phyloP scores from a whole-genome alignment of 2,797 vertebrate species.

The Chloroceryle amazona region DNA sequence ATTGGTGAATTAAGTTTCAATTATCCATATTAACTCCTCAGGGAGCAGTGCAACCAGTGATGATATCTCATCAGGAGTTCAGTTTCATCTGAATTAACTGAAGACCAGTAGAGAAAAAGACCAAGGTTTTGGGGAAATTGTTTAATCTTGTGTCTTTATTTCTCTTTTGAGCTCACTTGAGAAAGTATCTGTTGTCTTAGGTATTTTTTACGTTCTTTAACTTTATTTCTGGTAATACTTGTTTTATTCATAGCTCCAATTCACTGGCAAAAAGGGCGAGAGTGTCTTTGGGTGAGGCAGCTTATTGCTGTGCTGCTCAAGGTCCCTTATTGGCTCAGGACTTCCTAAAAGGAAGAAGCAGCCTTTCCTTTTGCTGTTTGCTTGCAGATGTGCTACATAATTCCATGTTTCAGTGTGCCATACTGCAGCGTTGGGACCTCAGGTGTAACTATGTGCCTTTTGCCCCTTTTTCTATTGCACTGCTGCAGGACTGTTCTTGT shows the following conservation, averaged over 20 bases:
- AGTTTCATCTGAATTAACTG: not conserved
- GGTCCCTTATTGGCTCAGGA: not conserved
- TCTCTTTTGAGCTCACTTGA: not conserved
- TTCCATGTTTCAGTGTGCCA: too few relatives aligned
- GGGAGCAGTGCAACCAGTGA: not conserved
- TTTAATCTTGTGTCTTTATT: not conserved
- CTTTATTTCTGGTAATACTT: not conserved
- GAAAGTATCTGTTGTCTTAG: not conserved
- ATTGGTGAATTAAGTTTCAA: not conserved
- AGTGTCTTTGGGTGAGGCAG: not conserved
- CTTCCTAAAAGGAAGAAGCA: accelerated
- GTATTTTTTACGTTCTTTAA: not conserved
- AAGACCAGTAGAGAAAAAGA: not conserved
- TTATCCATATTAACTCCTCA: not conserved
- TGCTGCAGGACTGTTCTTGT: not conserved
- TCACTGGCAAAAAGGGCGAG: not conserved
- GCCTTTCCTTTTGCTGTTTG: not conserved
- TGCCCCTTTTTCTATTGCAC: not conserved
- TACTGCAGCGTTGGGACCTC: not conserved
- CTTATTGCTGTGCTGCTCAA: not conserved
- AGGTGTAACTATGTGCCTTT: not conserved
- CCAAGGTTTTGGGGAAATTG: not conserved
- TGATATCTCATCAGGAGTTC: not conserved
- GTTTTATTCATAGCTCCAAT: not conserved
- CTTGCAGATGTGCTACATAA: not conserved